phyloP scores from a whole-genome alignment of 2,888 invertebrate species.

The Thyatira batis region DNA sequence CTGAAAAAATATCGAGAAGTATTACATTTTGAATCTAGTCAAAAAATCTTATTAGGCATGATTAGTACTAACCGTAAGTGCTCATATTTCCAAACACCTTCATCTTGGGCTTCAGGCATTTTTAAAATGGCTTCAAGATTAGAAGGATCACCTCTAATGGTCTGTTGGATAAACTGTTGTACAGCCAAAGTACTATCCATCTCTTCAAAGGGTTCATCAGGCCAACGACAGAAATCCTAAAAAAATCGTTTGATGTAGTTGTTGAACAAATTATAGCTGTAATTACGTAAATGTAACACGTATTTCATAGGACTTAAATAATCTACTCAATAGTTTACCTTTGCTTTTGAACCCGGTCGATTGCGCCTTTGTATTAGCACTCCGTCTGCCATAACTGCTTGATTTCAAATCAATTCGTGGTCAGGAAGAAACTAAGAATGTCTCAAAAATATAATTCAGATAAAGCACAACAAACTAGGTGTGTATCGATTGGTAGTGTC shows the following conservation, averaged over 20 bases:
- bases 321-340: no score
- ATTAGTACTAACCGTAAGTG: conserved; percentile 89
- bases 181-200: conserved; percentile 99
- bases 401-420: background rate
- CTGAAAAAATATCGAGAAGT: conserved; percentile 71
- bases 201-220: conserved; percentile 98
- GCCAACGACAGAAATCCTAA: conserved; percentile 98
- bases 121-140: conserved; percentile 97
- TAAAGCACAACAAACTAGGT: no score
- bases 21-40: background rate
- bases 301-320: no score
- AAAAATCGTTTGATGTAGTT: background rate
- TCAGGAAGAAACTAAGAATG: no score
- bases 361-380: background rate
- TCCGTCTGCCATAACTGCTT: background rate
- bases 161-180: conserved; percentile 96
- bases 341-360: conserved; percentile 5
- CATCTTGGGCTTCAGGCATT: conserved; percentile 98
- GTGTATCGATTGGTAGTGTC: no score
- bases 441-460: no score
- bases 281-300: no score
- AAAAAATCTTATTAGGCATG: background rate
- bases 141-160: conserved; percentile 95
- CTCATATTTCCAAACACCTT: conserved; percentile 99
- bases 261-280: background rate